phyloP scores from a whole-genome alignment of 2,113 vertebrate genomes.

The Zosterops hypoxanthus region DNA sequence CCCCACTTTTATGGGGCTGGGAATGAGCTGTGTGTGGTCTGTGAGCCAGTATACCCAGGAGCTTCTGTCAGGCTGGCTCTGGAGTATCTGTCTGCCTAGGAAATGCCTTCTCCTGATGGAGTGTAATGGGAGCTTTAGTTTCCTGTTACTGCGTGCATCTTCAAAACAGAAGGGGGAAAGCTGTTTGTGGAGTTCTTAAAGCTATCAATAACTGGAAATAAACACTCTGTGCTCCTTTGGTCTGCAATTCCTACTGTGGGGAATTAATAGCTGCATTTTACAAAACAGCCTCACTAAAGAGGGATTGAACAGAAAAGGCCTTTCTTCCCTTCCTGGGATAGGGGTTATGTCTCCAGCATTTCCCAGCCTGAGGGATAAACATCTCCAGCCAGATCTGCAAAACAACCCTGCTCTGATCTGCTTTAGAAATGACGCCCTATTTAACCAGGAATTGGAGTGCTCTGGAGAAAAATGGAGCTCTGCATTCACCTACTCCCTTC shows the following conservation, averaged over 20 bases:
- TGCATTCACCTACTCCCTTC: background rate
- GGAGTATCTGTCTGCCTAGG: background rate
- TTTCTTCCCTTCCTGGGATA: conserved; percentile 32
- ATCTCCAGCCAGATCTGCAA: conserved; percentile 19
- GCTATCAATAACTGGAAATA: conserved; percentile 46
- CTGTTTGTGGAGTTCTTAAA: background rate
- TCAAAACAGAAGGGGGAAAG: background rate
- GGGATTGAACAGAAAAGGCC: background rate
- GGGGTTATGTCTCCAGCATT: background rate
- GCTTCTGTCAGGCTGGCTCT: background rate
- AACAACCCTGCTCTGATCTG: background rate
- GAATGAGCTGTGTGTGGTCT: background rate
- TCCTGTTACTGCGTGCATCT: conserved; percentile 3
- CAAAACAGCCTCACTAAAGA: background rate
- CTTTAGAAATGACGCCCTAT: background rate
- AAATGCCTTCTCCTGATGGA: background rate
- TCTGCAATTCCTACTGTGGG: background rate
- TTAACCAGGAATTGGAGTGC: background rate
- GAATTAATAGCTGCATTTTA: conserved; percentile 25
- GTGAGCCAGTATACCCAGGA: background rate
- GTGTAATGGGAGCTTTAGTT: background rate
- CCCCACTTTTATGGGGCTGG: background rate
- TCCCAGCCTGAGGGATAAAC: conserved; percentile 57
- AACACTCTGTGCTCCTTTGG: background rate
- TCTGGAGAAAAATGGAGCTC: background rate